Percentiles rank a stretch among this genome's conserved stretches.
These are phyloP conservation scores for Sarcoramphus papa DNA, from an alignment of 2,797 vertebrate genomes.

Conservation along the genomic window DNA sequence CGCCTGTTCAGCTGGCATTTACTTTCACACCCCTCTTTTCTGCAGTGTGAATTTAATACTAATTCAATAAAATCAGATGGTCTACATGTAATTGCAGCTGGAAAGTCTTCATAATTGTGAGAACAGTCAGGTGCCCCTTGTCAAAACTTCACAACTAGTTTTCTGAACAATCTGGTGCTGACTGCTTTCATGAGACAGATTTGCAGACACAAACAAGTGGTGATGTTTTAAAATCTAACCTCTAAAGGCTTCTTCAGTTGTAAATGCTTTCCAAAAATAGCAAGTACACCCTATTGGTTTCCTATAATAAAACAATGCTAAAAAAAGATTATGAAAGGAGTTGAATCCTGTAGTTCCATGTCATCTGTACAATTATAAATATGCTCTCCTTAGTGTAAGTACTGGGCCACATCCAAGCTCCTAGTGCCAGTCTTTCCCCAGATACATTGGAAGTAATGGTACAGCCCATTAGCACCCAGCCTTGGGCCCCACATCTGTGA, in stretches of 20 bases:
- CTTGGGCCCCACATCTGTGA: neutral
- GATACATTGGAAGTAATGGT: neutral
- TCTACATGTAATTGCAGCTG: neutral
- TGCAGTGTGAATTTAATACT: neutral
- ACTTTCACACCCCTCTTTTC: neutral
- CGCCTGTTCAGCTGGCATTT: neutral
- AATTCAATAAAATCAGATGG: neutral
- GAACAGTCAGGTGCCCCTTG: neutral
- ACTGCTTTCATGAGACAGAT: neutral
- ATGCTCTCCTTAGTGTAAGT: neutral
- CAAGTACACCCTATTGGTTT: neutral
- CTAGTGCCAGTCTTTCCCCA: neutral
- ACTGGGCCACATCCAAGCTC: neutral
- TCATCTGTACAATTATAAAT: neutral
- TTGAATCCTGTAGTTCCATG: neutral
- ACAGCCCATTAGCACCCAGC: neutral
- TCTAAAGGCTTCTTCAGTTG: neutral
- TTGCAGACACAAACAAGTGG: neutral
- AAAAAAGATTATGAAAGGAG: neutral
- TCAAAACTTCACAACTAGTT: neutral
- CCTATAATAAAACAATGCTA: neutral
- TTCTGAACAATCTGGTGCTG: neutral
- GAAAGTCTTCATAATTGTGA: neutral
- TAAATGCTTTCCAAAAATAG: neutral
- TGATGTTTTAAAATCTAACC: neutral